These are phyloP conservation scores for Lepidurus packardi DNA, from an alignment of 1,140 invertebrate genomes.

Conservation along the genomic window DNA sequence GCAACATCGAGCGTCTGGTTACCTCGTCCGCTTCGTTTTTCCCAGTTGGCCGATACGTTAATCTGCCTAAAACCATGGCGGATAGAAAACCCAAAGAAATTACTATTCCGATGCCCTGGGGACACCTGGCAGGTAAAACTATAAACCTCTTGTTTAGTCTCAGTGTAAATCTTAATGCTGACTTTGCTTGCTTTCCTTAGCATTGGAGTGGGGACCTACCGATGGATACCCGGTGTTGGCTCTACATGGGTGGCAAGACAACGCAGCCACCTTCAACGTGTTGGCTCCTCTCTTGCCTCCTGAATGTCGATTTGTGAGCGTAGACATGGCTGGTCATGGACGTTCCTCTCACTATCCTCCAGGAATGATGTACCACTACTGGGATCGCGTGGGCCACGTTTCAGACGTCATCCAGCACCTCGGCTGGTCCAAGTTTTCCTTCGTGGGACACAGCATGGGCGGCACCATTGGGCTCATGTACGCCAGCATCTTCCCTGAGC, in stretches of 20 bases:
- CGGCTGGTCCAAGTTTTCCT: constrained; percentile 67
- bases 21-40: background rate
- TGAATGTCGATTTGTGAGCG: constrained; percentile 56
- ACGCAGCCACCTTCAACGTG: constrained; percentile 76
- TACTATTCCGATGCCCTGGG: constrained; percentile 69
- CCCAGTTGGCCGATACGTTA: background rate
- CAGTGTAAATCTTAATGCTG: constrained; percentile 35
- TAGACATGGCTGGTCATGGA: constrained; percentile 68
- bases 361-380: constrained; percentile 70
- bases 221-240: constrained; percentile 55
- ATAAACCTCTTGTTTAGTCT: constrained; percentile 29
- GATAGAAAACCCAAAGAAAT: constrained; percentile 49
- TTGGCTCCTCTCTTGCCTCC: constrained; percentile 63
- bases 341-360: constrained; percentile 67
- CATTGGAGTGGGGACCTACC: constrained; percentile 56
- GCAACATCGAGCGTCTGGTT: background rate
- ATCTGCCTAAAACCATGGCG: background rate
- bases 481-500: constrained; percentile 65
- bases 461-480: constrained; percentile 74
- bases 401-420: constrained; percentile 68
- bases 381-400: constrained; percentile 65
- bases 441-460: constrained; percentile 77
- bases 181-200: constrained; percentile 40
- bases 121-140: constrained; percentile 60
- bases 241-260: constrained; percentile 84